Base-by-base conservation (phyloP, 1,140 invertebrate species). In the Drosophila varians region DNA sequence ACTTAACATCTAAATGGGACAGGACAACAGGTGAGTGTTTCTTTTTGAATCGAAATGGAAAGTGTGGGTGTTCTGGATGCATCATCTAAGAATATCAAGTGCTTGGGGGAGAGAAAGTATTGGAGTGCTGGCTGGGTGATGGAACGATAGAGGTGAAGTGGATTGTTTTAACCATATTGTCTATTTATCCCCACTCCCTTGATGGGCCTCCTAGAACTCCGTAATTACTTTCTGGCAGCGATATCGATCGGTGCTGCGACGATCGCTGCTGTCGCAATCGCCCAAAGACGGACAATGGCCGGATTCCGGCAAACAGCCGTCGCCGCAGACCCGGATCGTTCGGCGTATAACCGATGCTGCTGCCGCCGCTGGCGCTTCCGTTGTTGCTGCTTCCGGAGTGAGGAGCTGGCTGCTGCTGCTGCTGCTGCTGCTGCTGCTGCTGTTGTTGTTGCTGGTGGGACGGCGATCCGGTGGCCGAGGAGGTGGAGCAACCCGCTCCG, bases 171-270 rank as follows among this genome's bases (percentile, higher is more conserved):
- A 31, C 2, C 9, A 9, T 31, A n/a, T 0, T 31, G 11, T 9
- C 9, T 26, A 26, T 2, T 34, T 34, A 11, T 38, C 36, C 36
- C 36, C 12, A 7, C n/a, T 38, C 36, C 36, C 28, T 11, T 34
- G 36, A 9, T 48, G 55, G 58, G 45, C 52, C 34, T 34, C 4
- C 9, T 31, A 31, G 11, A 38, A 68, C 43, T 49, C 62, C 71
- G 82, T 92, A 92, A 93, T 93, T 96, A 96, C 95, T 96, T 95
- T 96, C 95, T 90, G 95, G 95, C 90, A 95, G 93, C 84, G 94
- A 95, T 92, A 95, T 95, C 92, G 95, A 95, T 84, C 94, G 94
- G 92, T 95, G 82, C 64, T 86, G 80, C 26, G 82, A 80, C 75
- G 94, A 94, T 88, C 95, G 94, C 86, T 93, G 93, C 89, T 93